Evolutionary conservation across 2,888 invertebrate species (phyloP).

Genomic region (Ommatoiulus sabulosus): DNA sequence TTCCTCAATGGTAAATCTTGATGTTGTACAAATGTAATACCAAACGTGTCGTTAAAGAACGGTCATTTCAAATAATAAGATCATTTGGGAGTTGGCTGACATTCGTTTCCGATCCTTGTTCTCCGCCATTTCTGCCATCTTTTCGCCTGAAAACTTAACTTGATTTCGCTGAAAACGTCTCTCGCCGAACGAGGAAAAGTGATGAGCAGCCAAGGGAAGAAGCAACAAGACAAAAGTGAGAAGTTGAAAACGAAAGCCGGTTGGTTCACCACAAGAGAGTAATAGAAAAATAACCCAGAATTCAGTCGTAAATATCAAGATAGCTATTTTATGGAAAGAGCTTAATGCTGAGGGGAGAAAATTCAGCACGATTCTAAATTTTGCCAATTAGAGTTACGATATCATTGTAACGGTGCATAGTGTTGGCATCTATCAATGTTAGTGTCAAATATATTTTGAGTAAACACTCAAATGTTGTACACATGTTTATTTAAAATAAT

Average conservation of each 20-base stretch:
- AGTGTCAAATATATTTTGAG: no score
- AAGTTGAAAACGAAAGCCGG: conserved; percentile 12
- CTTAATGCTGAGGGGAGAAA: not conserved
- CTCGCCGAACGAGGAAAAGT: not conserved
- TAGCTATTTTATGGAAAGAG: not conserved
- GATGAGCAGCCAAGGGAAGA: not conserved
- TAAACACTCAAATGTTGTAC: no score
- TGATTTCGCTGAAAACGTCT: conserved; percentile 34
- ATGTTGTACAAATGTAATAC: conserved; percentile 11
- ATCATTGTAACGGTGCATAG: no score
- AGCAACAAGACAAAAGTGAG: not conserved
- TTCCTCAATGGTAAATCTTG: conserved; percentile 27
- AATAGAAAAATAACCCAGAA: conserved; percentile 18
- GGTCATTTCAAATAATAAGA: conserved; percentile 28
- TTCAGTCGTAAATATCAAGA: not conserved
- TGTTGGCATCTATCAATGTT: no score
- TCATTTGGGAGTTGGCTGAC: conserved; percentile 20
- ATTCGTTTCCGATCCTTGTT: conserved; percentile 34
- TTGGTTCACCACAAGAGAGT: conserved; percentile 22
- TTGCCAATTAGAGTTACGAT: not conserved
- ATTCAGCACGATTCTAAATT: not conserved
- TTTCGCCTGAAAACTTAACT: conserved; percentile 19
- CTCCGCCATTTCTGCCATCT: not conserved
- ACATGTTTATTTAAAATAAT: no score
- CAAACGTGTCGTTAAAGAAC: conserved; percentile 34